Conservation (phyloP, 2,888 invertebrate species). For the Lasioglossum oenotherae region DNA sequence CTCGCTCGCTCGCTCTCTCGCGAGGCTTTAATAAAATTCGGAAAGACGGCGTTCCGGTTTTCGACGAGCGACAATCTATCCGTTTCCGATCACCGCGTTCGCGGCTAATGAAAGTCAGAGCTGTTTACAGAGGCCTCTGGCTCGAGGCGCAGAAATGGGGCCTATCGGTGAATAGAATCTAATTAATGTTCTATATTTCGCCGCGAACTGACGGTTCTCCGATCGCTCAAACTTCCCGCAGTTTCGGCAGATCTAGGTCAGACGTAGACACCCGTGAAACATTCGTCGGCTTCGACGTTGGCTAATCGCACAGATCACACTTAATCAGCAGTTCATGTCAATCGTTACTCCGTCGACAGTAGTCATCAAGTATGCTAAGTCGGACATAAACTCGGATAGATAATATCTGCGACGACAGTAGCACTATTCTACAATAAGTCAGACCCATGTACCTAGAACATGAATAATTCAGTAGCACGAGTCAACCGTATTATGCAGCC, state of each 20-base stretch:
- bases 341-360: neutral
- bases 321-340: neutral
- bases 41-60: neutral
- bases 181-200: conserved; percentile 1
- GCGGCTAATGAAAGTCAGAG: neutral
- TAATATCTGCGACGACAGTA: neutral
- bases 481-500: too few species aligned
- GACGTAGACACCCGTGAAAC: neutral
- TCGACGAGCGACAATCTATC: neutral
- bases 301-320: neutral
- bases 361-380: neutral
- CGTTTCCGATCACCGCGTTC: neutral
- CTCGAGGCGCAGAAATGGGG: neutral
- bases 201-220: conserved; percentile 25
- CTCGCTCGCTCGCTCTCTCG: neutral
- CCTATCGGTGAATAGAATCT: neutral
- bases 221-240: neutral
- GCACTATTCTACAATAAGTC: neutral
- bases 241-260: neutral
- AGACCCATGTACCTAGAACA: too few species aligned
- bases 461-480: too few species aligned
- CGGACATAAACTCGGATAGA: neutral
- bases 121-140: neutral
- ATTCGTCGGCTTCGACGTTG: neutral
- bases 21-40: conserved; percentile 9